A percentile compares a stretch with the other conserved stretches of the same genome.
These are phyloP conservation scores for Luehdorfia chinensis DNA, from an alignment of 1,140 invertebrate species.

Conservation along the genomic window DNA sequence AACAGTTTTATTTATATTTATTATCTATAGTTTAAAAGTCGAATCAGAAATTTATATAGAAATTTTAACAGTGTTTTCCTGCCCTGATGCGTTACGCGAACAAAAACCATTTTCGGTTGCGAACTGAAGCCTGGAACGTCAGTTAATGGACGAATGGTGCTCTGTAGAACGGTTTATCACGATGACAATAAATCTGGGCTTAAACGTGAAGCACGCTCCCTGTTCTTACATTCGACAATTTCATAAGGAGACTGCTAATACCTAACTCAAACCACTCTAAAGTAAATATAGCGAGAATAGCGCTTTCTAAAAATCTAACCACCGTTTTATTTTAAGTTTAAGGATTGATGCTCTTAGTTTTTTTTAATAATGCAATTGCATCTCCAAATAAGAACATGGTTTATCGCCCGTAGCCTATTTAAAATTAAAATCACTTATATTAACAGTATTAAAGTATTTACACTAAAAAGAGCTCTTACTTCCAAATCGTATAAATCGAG, in stretches of 20 bases:
- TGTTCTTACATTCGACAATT: constrained; percentile 43
- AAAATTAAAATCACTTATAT: no score
- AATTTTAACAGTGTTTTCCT: constrained; percentile 31
- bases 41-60: constrained; percentile 10
- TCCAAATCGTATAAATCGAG: constrained; percentile 1
- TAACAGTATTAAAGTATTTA: no score
- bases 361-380: no score
- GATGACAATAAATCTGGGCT: constrained; percentile 57
- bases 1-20: background rate
- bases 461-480: constrained; percentile 4
- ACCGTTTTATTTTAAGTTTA: no score
- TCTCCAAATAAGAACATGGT: no score
- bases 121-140: constrained; percentile 36
- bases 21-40: constrained; percentile 6
- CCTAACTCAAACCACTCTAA: constrained; percentile 7
- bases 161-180: constrained; percentile 55
- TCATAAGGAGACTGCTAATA: constrained; percentile 28
- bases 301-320: no score
- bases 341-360: no score
- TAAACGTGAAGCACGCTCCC: constrained; percentile 30
- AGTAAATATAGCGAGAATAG: background rate
- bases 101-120: constrained; percentile 48
- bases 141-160: constrained; percentile 56
- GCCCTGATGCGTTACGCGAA: constrained; percentile 36
- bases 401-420: no score